These are phyloP conservation scores for Cryptophagus acutangulus DNA, from an alignment of 2,888 invertebrate genomes.

Conservation along the genomic window DNA sequence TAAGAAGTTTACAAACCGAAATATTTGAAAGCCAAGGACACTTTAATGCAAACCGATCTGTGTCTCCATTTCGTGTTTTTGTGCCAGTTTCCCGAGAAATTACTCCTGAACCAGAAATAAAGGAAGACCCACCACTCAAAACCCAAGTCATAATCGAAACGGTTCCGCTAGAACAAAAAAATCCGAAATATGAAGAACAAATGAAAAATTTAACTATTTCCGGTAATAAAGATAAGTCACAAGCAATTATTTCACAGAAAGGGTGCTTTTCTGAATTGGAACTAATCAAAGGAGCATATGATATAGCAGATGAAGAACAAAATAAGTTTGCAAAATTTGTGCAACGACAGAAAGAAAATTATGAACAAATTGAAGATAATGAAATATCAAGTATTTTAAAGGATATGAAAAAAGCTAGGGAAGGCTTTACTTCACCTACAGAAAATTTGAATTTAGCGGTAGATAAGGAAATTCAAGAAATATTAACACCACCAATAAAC, in stretches of 20 bases:
- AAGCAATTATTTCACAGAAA: conserved; percentile 36
- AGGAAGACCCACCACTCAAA: conserved; percentile 9
- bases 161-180: conserved; percentile 23
- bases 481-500: too few species aligned
- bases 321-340: conserved; percentile 18
- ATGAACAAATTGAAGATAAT: conserved; percentile 16
- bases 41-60: conserved; percentile 40
- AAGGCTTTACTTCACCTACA: too few species aligned
- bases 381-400: conserved; percentile 24
- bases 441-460: too few species aligned
- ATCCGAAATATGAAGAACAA: conserved; percentile 34
- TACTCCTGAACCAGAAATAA: conserved; percentile 8
- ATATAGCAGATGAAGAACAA: conserved; percentile 25
- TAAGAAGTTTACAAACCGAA: conserved; percentile 41
- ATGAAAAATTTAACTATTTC: conserved; percentile 31
- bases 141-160: conserved; percentile 28
- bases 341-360: conserved; percentile 19
- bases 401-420: conserved; percentile 26
- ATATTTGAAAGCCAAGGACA: conserved; percentile 46
- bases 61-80: conserved; percentile 40
- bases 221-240: conserved; percentile 33
- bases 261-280: conserved; percentile 39
- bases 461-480: too few species aligned
- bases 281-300: conserved; percentile 38
- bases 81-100: conserved; percentile 30